Evolutionary conservation across 2,888 invertebrate species (phyloP), one percentile per base, ranked within the genome.

Genomic region (Hipparchia semele): DNA sequence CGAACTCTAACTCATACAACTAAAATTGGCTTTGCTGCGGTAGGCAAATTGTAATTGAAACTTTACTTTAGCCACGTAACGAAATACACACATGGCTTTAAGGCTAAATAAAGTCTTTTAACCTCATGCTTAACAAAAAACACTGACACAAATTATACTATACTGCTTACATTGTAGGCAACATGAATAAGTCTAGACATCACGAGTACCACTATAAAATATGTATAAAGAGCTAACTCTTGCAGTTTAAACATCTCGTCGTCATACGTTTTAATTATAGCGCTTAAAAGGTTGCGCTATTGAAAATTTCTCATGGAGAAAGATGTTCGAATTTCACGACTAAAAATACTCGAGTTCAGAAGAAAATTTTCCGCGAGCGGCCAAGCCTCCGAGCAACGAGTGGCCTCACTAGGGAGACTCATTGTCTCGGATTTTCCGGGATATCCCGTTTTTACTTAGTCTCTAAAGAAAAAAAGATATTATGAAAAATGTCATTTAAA

Each of bases 231-330:
- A 13, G 66, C 13, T 9, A 56, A 46, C 56, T 46, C 67, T 45
- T 58, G 67, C 45, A 13, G 53, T 67, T 51, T 45, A 56, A 23
- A 56, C 13, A 56, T 58, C 58, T 67, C 46, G 45, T 56, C 39
- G 54, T 54, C 67, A 45, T 56, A 67, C 67, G 56, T 58, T 67
- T 56, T 67, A 67, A 67, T 67, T 67, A 67, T 67, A 67, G 13
- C 56, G 67, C 45, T 56, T 67, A 67, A 56, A 39, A 45, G 56
- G 39, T 61, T 7, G 33, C 1, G 7, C 65, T 6, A 67, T 67
- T 56, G 56, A 56, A 56, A 46, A 46, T 67, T 45, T 33, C 67
- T 46, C 67, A 13, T 56, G 56, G 56, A 46, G 67, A 65, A 67
- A 56, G 67, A 67, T 67, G 56, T 58, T 56, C 56, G 58, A 67